Evolutionary conservation across 2,888 invertebrate genomes (phyloP).

Genomic region (Melanotus villosus): DNA sequence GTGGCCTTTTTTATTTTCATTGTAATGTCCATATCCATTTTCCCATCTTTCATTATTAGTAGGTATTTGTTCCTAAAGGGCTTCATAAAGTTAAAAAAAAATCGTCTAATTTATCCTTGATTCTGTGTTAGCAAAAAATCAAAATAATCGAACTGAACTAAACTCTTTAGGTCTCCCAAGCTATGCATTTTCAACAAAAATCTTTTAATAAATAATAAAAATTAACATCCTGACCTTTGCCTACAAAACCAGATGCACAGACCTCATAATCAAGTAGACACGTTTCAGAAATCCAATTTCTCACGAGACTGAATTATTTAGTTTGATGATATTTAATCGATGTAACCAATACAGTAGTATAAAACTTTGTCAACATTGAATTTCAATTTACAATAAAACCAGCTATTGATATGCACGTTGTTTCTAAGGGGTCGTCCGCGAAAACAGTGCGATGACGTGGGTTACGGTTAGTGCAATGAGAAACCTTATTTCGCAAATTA

Average conservation of each 20-base stretch:
- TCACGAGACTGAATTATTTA: constrained; percentile 42
- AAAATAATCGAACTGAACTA: too few species aligned
- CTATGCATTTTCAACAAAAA: too few species aligned
- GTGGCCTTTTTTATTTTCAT: too few species aligned
- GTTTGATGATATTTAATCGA: constrained; percentile 38
- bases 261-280: neutral
- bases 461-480: constrained; percentile 16
- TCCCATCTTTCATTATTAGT: too few species aligned
- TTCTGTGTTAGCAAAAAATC: too few species aligned
- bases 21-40: too few species aligned
- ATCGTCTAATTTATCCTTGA: too few species aligned
- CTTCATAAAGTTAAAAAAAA: too few species aligned
- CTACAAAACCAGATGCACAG: constrained; percentile 4
- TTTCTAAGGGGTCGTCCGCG: neutral
- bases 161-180: too few species aligned
- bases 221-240: neutral
- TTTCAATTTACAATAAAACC: constrained; percentile 26
- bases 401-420: neutral
- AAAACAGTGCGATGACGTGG: constrained; percentile 22
- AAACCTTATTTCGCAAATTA: constrained; percentile 4
- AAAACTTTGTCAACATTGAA: constrained; percentile 27
- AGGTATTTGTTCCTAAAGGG: too few species aligned
- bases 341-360: constrained; percentile 23
- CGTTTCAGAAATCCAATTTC: constrained; percentile 36
- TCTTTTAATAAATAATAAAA: constrained; percentile 10